These are phyloP conservation scores for Rhizoglyphus robini DNA, from an alignment of 1,140 invertebrate genomes.

Conservation along the genomic window DNA sequence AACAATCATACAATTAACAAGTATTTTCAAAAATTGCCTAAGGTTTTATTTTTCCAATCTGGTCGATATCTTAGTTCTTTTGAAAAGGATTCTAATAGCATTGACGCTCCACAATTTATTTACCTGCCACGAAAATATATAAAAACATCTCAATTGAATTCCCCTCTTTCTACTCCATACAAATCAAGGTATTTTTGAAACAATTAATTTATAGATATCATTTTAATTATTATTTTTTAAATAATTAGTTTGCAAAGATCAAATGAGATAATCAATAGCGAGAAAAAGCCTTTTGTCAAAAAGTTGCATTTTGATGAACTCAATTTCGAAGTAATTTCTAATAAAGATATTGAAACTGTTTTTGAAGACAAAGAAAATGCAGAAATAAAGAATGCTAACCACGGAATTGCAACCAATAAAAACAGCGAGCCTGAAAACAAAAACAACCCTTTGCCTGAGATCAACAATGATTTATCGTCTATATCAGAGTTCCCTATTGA, in stretches of 20 bases:
- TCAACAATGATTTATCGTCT: too few relatives aligned
- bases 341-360: not conserved
- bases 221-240: not conserved
- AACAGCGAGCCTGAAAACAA: too few relatives aligned
- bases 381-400: not conserved
- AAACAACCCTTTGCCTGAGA: too few relatives aligned
- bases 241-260: not conserved
- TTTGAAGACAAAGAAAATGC: not conserved
- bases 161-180: slow-evolving; percentile 7
- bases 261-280: not conserved
- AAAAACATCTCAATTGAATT: too few relatives aligned
- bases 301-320: not conserved
- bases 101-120: too few relatives aligned
- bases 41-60: slow-evolving; percentile 7
- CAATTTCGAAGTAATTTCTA: not conserved
- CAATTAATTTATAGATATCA: not conserved
- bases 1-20: not conserved
- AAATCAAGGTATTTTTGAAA: not conserved
- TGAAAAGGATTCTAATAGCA: not conserved
- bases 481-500: too few relatives aligned
- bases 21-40: slow-evolving; percentile 8
- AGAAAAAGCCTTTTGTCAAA: not conserved
- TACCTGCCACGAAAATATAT: too few relatives aligned
- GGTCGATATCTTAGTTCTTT: not conserved
- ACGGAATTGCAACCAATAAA: not conserved